Evolutionary conservation across 2,797 vertebrate genomes (phyloP), one percentile per base, ranked within the genome.

Genomic region (Poeciliopsis infans): DNA sequence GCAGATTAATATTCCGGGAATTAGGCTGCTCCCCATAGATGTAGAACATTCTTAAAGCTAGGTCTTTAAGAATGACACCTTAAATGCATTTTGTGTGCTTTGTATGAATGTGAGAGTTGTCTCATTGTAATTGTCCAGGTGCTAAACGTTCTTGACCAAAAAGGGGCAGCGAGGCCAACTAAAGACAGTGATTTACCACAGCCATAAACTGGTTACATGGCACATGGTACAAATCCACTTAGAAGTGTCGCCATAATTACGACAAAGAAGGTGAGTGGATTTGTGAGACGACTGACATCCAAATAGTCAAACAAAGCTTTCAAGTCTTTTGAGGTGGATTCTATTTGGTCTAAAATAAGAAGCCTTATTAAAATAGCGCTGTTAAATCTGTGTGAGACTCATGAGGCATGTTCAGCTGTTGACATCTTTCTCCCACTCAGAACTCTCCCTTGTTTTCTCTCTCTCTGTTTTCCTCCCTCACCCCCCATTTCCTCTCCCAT

Each of bases 371-470:
- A 94, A 95, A 94, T 94, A 95, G 92, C 93, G 87, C 68, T 43
- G 83, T 85, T 78, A 91, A 87, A 91, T 88, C 91, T 90, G 80
- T 78, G 75, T 85, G 85, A 89, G 87, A 75, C 80, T 88, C 88
- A 85, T 75, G 77, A 87, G 79, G 89, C 85, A 84, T 92, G 91
- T 93, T 92, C 94, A 94, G 93, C 93, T 94, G 94, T 93, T 90
- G 89, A 91, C 86, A 78, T 90, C 80, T 89, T 87, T 94, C 84
- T 88, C 78, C 68, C 69, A 53, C 74, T 72, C 79, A 75, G 47
- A 5, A 2, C 75, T 82, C 39, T 2, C 77, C 77, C 85, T 86
- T n/a, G 16, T 77, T 85, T 78, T 81, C 77, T 83, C 23, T 70
- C 75, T 72, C 75, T 80, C 75, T 82, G 31, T 79, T 79, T 82